Evolutionary conservation across 2,888 invertebrate genomes (phyloP).

Genomic region (Apamea anceps): DNA sequence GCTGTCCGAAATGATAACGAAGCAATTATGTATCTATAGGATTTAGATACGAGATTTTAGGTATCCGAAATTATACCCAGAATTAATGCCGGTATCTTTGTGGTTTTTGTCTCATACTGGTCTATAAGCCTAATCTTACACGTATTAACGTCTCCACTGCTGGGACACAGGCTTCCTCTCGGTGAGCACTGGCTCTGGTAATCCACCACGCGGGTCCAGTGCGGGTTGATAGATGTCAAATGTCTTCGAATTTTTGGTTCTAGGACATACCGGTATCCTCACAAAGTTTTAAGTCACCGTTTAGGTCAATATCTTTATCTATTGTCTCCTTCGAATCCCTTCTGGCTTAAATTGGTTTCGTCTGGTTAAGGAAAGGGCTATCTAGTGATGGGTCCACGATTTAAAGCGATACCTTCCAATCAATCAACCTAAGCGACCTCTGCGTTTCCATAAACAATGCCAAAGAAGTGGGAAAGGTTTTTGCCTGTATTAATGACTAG

Average conservation of each 20-base stretch:
- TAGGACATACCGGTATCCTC: too few relatives aligned
- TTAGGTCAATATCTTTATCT: too few relatives aligned
- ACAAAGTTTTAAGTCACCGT: too few relatives aligned
- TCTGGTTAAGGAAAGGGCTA: not conserved
- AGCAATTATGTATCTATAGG: conserved; percentile 73
- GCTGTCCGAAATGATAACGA: conserved; percentile 81
- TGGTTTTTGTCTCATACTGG: not conserved
- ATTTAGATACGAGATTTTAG: conserved; percentile 50
- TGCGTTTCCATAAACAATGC: not conserved
- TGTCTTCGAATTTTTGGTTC: too few relatives aligned
- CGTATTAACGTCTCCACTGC: not conserved
- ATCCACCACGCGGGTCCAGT: not conserved
- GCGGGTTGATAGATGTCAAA: too few relatives aligned
- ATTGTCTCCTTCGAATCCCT: not conserved
- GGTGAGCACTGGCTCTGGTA: not conserved
- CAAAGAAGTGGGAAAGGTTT: too few relatives aligned
- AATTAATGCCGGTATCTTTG: not conserved
- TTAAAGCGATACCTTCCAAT: not conserved
- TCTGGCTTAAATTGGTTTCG: not conserved
- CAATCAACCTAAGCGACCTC: too few relatives aligned
- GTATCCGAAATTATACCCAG: conserved; percentile 18
- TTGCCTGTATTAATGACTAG: too few relatives aligned
- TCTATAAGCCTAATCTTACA: not conserved
- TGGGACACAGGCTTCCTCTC: not conserved
- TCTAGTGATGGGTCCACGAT: not conserved